A percentile compares a stretch with the other conserved stretches of the same genome.
Evolutionary conservation across 2,113 vertebrate species (phyloP).

Genomic region (Tetrao urogallus): DNA sequence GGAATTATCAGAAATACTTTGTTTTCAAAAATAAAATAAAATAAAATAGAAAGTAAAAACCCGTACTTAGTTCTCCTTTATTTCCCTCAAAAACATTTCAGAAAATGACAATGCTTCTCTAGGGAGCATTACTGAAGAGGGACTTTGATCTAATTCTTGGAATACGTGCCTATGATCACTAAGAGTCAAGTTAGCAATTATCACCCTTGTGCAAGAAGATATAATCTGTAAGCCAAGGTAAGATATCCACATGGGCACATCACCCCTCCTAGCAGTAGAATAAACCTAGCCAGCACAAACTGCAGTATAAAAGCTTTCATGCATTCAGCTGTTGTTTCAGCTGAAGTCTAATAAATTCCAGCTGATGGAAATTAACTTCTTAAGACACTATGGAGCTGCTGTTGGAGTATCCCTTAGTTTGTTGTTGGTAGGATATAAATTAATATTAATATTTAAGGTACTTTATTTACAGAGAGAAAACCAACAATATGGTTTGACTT

Average conservation of each 20-base stretch:
- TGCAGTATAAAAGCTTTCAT: neutral
- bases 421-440: neutral
- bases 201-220: neutral
- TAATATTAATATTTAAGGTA: too few species aligned
- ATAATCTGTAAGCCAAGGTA: neutral
- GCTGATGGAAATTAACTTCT: neutral
- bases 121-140: neutral
- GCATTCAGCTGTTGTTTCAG: neutral
- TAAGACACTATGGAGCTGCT: neutral
- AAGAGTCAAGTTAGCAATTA: neutral
- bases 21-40: neutral
- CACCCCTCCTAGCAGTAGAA: neutral
- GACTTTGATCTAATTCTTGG: neutral
- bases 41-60: neutral
- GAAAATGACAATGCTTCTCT: neutral
- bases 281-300: neutral
- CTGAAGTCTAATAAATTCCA: neutral
- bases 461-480: neutral
- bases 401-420: neutral
- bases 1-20: neutral
- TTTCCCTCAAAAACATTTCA: neutral
- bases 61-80: neutral
- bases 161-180: neutral
- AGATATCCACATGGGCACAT: rapidly evolving
- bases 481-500: neutral